Percentiles rank a stretch among this genome's conserved stretches.
These are phyloP conservation scores for Pammene aurita DNA, from an alignment of 2,888 invertebrate genomes.

Conservation along the genomic window DNA sequence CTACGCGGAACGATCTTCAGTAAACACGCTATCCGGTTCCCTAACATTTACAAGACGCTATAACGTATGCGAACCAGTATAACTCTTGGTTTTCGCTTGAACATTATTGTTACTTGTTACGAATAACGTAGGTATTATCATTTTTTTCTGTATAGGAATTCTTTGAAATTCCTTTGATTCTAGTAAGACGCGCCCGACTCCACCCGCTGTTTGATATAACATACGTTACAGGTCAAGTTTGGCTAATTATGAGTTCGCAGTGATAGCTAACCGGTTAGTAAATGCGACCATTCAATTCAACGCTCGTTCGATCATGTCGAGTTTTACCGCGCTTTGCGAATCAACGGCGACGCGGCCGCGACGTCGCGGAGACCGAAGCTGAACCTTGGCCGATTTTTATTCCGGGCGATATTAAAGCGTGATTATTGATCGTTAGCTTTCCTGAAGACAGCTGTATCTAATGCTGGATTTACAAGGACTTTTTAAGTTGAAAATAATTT, in stretches of 20 bases:
- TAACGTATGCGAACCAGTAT: not conserved
- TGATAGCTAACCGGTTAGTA: not conserved
- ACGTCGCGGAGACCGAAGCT: slow-evolving; percentile 54
- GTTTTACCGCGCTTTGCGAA: slow-evolving; percentile 33
- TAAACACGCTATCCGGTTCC: slow-evolving; percentile 62
- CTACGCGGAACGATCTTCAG: slow-evolving; percentile 61
- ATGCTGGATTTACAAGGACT: not conserved
- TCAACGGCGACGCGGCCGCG: slow-evolving; percentile 32
- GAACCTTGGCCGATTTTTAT: slow-evolving; percentile 56
- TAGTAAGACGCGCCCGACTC: no score
- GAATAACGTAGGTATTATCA: no score
- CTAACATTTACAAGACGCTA: slow-evolving; percentile 28
- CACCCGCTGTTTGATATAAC: not conserved
- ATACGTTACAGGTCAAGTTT: not conserved
- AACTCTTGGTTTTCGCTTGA: not conserved
- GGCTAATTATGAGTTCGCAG: not conserved
- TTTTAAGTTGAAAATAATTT: not conserved
- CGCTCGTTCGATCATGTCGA: not conserved
- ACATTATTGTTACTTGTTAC: slow-evolving; percentile 3
- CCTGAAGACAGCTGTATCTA: slow-evolving; percentile 14
- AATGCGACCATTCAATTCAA: slow-evolving; percentile 7
- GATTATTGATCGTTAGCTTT: slow-evolving; percentile 47
- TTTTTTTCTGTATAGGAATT: no score
- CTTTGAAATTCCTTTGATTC: no score
- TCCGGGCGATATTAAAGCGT: slow-evolving; percentile 46